Evolutionary conservation across 2,888 invertebrate species (phyloP).

Genomic region (Cephus sareptanus): DNA sequence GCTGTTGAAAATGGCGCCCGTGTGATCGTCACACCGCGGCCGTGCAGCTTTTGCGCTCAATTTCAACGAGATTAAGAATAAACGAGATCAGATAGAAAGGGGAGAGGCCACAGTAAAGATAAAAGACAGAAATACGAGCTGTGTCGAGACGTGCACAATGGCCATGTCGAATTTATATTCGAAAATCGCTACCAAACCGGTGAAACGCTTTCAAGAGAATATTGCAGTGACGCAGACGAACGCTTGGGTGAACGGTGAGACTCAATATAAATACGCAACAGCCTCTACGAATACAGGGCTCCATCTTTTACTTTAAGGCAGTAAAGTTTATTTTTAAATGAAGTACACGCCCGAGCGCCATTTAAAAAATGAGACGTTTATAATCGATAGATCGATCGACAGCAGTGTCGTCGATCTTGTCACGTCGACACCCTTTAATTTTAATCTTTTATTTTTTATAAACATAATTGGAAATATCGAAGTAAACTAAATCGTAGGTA

Average conservation of each 20-base stretch:
- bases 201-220: conserved; percentile 79
- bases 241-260: conserved; percentile 89
- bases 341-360: too few species aligned
- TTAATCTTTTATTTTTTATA: too few species aligned
- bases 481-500: too few species aligned
- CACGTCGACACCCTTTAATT: too few species aligned
- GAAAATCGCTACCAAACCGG: conserved; percentile 79
- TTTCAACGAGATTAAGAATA: conserved; percentile 11
- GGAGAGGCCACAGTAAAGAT: conserved; percentile 2
- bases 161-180: conserved; percentile 83
- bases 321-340: too few species aligned
- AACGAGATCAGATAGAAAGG: conserved; percentile 19
- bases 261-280: neutral
- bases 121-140: conserved; percentile 17
- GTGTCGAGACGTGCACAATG: conserved; percentile 54
- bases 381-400: too few species aligned
- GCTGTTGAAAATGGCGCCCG: conserved; percentile 51
- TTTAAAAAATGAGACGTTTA: too few species aligned
- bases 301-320: too few species aligned
- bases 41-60: conserved; percentile 24
- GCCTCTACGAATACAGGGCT: too few species aligned
- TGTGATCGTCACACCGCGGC: conserved; percentile 26
- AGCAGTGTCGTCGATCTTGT: too few species aligned
- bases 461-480: too few species aligned
- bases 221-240: conserved; percentile 85